A percentile compares a stretch with the other conserved stretches of the same genome.
Conservation (phyloP, 1,140 invertebrate species). For the Megalonaias nervosa region DNA sequence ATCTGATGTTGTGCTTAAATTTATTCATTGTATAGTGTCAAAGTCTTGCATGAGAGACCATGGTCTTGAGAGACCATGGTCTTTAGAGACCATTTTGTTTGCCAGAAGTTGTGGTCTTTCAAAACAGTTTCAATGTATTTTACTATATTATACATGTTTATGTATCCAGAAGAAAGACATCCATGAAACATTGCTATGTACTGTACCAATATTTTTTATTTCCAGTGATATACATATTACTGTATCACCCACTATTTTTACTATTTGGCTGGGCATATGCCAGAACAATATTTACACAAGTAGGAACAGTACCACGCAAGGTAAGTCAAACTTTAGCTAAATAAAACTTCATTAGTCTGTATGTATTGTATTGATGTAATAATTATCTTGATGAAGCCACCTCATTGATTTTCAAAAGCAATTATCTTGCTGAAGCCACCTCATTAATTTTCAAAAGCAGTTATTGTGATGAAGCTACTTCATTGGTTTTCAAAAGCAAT, state of each 20-base stretch:
- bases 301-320: conserved; percentile 82
- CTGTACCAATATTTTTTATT: conserved; percentile 8
- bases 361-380: background rate
- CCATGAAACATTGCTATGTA: background rate
- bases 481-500: too few relatives aligned
- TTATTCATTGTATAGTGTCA: too few relatives aligned
- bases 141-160: too few relatives aligned
- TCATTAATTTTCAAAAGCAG: too few relatives aligned
- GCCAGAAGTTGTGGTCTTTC: too few relatives aligned
- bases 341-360: background rate
- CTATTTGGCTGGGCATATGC: conserved; percentile 96
- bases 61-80: too few relatives aligned
- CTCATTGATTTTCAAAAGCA: conserved; percentile 5
- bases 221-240: conserved; percentile 82
- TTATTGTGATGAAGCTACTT: too few relatives aligned
- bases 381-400: background rate
- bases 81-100: background rate
- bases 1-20: background rate
- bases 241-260: conserved; percentile 89
- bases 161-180: background rate
- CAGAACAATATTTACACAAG: conserved; percentile 92
- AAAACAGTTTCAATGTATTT: background rate
- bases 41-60: background rate
- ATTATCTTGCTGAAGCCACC: too few relatives aligned
- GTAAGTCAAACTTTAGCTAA: conserved; percentile 61